Evolutionary conservation across 2,888 invertebrate genomes (phyloP), one percentile per base, ranked within the genome.

Genomic region (Lissonota sp.): DNA sequence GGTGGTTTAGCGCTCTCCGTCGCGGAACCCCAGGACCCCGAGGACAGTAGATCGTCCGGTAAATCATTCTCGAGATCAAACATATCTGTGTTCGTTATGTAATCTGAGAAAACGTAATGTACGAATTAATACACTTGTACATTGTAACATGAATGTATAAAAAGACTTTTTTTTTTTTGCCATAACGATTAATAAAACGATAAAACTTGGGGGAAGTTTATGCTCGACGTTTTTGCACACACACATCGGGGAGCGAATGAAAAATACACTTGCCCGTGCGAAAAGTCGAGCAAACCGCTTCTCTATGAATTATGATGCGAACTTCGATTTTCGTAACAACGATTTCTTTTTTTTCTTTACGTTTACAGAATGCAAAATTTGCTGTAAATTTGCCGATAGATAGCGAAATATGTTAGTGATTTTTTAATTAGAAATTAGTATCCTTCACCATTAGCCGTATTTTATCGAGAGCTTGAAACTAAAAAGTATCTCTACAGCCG

Each of bases 1-100:
- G 97, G 96, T 84, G 97, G 96, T 92, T 96, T 97, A 82, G 95
- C 95, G 77, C 95, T 94, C 80, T 96, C 96, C 46, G 93, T 92
- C 42, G 93, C 91, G 75, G 94, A 92, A 82, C 96, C 95, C 97
- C 97, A 97, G 87, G 96, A 95, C 86, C 95, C 95, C 77, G 95
- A 95, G 72, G 95, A 94, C 93, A 97, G 96, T 86, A 98, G 94
- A 93, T 98, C 98, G 93, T 98, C 98, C 60, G 98, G 98, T 88
- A 98, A 95, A 93, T 97, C 97, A 93, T 97, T 97, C 93, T 98
- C 98, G 93, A 98, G 94, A 93, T 97, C 97, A 93, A 97, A 96
- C 95, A 97, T 97, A 92, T 96, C 96, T 92, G 96, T 95, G 94
- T 96, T 97, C 86, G 97, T 96, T 93, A 96, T 95, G 92, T 96